Evolutionary conservation across 2,113 vertebrate genomes (phyloP), one percentile per base, ranked within the genome.

Genomic region (Urocitellus parryii): DNA sequence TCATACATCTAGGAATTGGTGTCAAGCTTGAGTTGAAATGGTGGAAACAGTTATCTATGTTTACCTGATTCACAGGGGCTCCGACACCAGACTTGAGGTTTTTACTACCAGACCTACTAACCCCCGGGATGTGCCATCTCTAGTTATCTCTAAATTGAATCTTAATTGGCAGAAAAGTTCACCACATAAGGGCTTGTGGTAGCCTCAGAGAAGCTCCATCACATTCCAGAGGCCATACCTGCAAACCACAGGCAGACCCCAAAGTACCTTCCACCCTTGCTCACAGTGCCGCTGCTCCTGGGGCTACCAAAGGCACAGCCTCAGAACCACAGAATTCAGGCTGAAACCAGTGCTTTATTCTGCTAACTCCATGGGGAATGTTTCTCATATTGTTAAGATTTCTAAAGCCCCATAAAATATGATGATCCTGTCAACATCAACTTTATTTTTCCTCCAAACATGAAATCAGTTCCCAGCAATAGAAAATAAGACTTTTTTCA

Each of bases 91-190:
- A 95, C 17, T 91, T 97, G 76, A 97, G 20, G 63, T 65, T 82
- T 95, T 89, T 86, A 68, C 92, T 32, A 85, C 53, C 93, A 84
- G 89, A 79, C 11, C 37, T 42, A n/a, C n/a, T 79, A 45, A 80
- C 37, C 11, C 77, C 27, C 4, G 18, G 0, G 12, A n/a, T 88
- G 65, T 78, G 13, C 25, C 68, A 20, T 78, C 51, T 89, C 88
- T 95, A 7, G 88, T 82, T 39, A 37, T 78, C 88, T 45, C 88
- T 93, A 91, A 91, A 79, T 76, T 34, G 96, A 97, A 86, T 72
- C 68, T 63, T 72, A 42, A 4, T 91, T 88, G 53, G 34, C 48
- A 95, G 34, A 89, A 95, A 90, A 83, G 34, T n/a, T 96, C 42
- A 65, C 48, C 10, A 32, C 80, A 76, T 48, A 32, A 74, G 27